Evolutionary conservation across 2,113 vertebrate species (phyloP), one percentile per base, ranked within the genome.

Genomic region (Hypocryptadius cinnamomeus): DNA sequence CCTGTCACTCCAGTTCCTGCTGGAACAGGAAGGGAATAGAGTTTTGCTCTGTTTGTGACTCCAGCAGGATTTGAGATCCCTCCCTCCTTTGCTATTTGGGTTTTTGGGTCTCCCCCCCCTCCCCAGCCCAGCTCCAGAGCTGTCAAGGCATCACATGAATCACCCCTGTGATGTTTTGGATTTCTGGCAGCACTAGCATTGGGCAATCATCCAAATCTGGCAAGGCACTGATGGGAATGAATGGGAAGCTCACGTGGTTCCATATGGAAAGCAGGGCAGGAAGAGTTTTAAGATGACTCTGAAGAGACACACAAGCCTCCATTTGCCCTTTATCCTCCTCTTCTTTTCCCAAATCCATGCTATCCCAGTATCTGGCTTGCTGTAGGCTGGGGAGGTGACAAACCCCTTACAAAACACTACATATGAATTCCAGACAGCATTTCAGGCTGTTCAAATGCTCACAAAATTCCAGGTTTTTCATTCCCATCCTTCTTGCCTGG

Each of bases 91-190:
- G 4, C 9, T 14, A 3, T 53, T 68, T 72, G 50, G 23, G 8
- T 5, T 79, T 86, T 44, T 25, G 42, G 56, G 40, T 45, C 22
- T 37, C 24, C 25, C 30, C 22, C 37, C 8, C 33, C 6, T 5
- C 3, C 20, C 57, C 39, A 88, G 48, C 92, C 63, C 50, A 37
- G 63, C 71, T 87, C 81, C 17, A 5, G 93, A 70, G 81, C 87
- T 94, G 93, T 89, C 87, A n/a, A 66, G 47, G 93, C 92, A 59
- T 42, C 42, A 28, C 74, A 70, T 93, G 85, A 92, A 80, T 96
- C 89, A 91, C 66, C 81, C 63, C 70, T 30, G 70, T 39, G 91
- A 77, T 69, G 70, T 61, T 91, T 85, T 5, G 89, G 92, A 50
- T 91, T 87, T 89, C 89, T 94, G 89, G 87, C 84, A 50, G 1